Evolutionary conservation across 2,888 invertebrate genomes (phyloP).

Genomic region (Rhagium mordax): DNA sequence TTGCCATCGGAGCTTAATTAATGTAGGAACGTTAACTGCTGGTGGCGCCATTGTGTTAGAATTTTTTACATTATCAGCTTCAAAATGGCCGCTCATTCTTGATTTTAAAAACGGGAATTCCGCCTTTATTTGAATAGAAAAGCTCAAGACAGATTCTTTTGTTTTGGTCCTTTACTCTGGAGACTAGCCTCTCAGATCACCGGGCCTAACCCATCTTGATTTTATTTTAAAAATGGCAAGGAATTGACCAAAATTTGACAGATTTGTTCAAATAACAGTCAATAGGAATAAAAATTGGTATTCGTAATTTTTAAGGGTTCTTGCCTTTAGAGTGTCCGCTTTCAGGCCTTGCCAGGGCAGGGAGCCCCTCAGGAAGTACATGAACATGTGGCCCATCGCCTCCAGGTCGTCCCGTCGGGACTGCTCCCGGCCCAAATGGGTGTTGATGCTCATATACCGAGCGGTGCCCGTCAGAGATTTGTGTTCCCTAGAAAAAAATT

Average conservation of each 20-base stretch:
- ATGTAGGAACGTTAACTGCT: neutral
- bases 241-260: too few species aligned
- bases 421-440: conserved; percentile 99
- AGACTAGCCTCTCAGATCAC: too few species aligned
- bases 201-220: too few species aligned
- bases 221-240: too few species aligned
- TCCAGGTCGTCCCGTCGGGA: conserved; percentile 99
- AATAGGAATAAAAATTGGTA: neutral
- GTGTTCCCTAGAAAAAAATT: conserved; percentile 86
- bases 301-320: neutral
- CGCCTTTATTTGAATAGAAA: too few species aligned
- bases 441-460: conserved; percentile 99
- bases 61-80: too few species aligned
- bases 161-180: too few species aligned
- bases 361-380: conserved; percentile 99
- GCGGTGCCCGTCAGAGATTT: conserved; percentile 99
- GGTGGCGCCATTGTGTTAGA: too few species aligned
- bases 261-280: neutral
- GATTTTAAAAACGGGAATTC: too few species aligned
- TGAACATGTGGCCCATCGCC: conserved; percentile 99
- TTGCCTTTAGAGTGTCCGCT: conserved; percentile 94
- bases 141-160: too few species aligned
- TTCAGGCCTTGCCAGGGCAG: conserved; percentile 99
- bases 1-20: conserved; percentile 9
- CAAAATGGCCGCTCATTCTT: too few species aligned